phyloP scores from a whole-genome alignment of 2,797 vertebrate species.

The Periophthalmus magnuspinnatus region DNA sequence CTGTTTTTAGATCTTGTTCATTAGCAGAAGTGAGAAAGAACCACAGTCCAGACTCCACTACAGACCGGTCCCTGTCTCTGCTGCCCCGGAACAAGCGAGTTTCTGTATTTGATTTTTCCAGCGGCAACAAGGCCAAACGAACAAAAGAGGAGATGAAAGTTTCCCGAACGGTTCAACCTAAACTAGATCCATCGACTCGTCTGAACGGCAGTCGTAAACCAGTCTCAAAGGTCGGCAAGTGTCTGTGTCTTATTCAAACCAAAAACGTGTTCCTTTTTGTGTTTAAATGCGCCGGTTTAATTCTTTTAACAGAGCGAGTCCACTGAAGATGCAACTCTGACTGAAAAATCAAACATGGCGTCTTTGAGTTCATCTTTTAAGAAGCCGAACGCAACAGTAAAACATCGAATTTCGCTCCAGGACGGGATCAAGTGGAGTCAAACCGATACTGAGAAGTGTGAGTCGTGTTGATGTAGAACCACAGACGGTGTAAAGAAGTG shows the following conservation, averaged over 20 bases:
- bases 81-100: conserved; percentile 66
- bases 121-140: conserved; percentile 70
- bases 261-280: neutral
- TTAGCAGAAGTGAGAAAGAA: neutral
- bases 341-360: neutral
- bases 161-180: conserved; percentile 60
- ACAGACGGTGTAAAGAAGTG: too few relatives aligned
- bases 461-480: too few relatives aligned
- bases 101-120: conserved; percentile 23
- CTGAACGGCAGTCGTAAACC: neutral
- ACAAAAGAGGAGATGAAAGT: conserved; percentile 67
- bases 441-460: conserved; percentile 17
- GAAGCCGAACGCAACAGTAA: conserved; percentile 33
- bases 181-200: neutral
- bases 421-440: conserved; percentile 62
- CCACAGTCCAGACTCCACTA: conserved; percentile 58
- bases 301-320: conserved; percentile 26
- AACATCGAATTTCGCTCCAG: conserved; percentile 37
- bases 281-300: neutral
- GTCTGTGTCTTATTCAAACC: neutral
- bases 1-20: neutral
- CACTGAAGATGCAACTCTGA: neutral
- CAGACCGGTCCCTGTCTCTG: conserved; percentile 72
- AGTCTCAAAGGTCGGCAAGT: conserved; percentile 32
- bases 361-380: conserved; percentile 49